Base-by-base conservation (phyloP, 2,797 vertebrate species). In the Peromyscus melanophrys region DNA sequence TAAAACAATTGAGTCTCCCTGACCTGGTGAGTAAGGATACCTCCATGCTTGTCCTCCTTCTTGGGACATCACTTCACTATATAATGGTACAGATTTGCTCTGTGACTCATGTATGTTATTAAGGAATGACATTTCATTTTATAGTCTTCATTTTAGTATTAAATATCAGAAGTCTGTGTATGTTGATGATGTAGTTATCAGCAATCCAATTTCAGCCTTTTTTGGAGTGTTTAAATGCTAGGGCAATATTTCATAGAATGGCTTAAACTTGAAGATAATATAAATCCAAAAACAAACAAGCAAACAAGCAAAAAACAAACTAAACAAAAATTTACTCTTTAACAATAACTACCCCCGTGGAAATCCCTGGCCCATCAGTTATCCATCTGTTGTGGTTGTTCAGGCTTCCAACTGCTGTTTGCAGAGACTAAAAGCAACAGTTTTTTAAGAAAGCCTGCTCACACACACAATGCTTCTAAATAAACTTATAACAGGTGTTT, bases 1-100 rank as follows among this genome's bases (percentile, higher is more conserved):
- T 90, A 84, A 76, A 83, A 86, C 46, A 40, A 85, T 78, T 90
- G 43, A 25, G 76, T 75, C 63, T 89, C 6, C 25, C 13, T 90
- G 37, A 8, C 55, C 9, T 85, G 52, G 40, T 81, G 78, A 40
- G 11, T 23, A 34, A 23, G 21, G 6, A 67, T 0, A 23, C 31
- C 10, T 46, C 17, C 19, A 34, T 34, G 11, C 63, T 21, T 1
- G 43, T 10, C 2, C 17, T 52, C 11, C 52, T 7, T 82, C 34
- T 5, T 6, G 40, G 0, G 25, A 12, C 29, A 75, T 91, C 29
- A 61, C 21, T 59, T 67, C 37, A 21, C 23, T 76, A 43, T 49
- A 27, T 2, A 23, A 27, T 61, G 69, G 46, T 65, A 1, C 17
- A 85, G 0, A 86, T 86, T 83, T 94, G 10, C 14, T 80, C 40